Conservation (phyloP, 2,888 invertebrate genomes). For the Hemicrepidius hirtus region DNA sequence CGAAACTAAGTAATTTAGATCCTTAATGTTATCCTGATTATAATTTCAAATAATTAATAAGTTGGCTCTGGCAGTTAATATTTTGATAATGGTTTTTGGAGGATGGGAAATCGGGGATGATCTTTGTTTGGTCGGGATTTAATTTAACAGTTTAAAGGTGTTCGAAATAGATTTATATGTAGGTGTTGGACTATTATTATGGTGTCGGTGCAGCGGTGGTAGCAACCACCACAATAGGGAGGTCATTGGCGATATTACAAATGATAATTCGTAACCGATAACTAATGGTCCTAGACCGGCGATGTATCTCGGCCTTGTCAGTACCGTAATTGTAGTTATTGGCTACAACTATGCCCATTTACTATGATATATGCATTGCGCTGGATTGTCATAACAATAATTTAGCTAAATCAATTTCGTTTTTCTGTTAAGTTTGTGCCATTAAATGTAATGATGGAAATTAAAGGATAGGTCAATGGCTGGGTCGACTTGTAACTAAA, state of each 20-base stretch:
- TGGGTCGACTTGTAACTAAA: constrained; percentile 68
- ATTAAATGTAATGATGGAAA: constrained; percentile 70
- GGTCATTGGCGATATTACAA: constrained; percentile 46
- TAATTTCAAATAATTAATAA: no score
- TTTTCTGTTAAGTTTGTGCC: constrained; percentile 69
- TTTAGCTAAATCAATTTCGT: constrained; percentile 71
- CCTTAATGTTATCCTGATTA: no score
- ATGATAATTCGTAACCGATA: constrained; percentile 59
- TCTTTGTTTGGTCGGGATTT: no score
- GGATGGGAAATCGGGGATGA: no score
- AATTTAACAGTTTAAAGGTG: background rate
- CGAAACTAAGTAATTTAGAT: no score
- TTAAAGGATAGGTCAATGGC: constrained; percentile 69
- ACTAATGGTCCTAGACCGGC: constrained; percentile 67
- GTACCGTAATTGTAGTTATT: constrained; percentile 71
- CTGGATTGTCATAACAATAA: constrained; percentile 70
- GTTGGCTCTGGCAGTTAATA: no score
- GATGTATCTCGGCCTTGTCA: constrained; percentile 70
- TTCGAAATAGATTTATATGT: constrained; percentile 1
- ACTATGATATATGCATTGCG: constrained; percentile 69
- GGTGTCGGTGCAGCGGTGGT: background rate
- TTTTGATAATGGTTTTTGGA: no score
- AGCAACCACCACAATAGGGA: constrained; percentile 23
- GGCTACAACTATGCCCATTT: constrained; percentile 71
- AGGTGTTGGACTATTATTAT: background rate